Percentiles rank a stretch among this genome's conserved stretches.
phyloP scores from a whole-genome alignment of 2,888 invertebrate genomes.

The Loripinus fragilis region DNA sequence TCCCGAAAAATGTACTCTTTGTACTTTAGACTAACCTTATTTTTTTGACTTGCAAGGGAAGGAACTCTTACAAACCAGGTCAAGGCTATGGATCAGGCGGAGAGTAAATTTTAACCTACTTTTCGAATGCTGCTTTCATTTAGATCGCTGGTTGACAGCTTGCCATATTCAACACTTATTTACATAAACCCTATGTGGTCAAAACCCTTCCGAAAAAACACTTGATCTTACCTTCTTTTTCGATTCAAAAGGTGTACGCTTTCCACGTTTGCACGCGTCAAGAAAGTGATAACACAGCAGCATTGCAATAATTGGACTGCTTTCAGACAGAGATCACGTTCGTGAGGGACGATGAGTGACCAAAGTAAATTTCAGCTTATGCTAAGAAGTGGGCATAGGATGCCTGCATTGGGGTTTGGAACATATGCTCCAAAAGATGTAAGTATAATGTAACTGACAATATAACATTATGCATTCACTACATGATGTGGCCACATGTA shows the following conservation, averaged over 20 bases:
- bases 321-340: background rate
- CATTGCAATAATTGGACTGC: background rate
- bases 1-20: too few species aligned
- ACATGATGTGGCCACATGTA: too few species aligned
- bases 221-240: too few species aligned
- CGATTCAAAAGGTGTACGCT: background rate
- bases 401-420: conserved; percentile 74
- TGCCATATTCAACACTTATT: background rate
- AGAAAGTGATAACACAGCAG: background rate
- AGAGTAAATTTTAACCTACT: background rate
- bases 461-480: too few species aligned
- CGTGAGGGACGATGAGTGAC: conserved; percentile 12
- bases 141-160: background rate
- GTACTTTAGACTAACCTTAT: too few species aligned
- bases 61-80: conserved; percentile 3
- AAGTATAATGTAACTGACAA: too few species aligned
- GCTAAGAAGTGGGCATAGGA: conserved; percentile 65
- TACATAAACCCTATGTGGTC: background rate
- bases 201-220: too few species aligned
- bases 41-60: background rate
- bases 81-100: background rate
- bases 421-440: conserved; percentile 75
- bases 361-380: conserved; percentile 44
- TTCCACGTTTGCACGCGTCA: background rate
- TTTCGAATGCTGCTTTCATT: conserved; percentile 1